Evolutionary conservation across 2,797 vertebrate genomes (phyloP), one percentile per base, ranked within the genome.

Genomic region (Emys orbicularis): DNA sequence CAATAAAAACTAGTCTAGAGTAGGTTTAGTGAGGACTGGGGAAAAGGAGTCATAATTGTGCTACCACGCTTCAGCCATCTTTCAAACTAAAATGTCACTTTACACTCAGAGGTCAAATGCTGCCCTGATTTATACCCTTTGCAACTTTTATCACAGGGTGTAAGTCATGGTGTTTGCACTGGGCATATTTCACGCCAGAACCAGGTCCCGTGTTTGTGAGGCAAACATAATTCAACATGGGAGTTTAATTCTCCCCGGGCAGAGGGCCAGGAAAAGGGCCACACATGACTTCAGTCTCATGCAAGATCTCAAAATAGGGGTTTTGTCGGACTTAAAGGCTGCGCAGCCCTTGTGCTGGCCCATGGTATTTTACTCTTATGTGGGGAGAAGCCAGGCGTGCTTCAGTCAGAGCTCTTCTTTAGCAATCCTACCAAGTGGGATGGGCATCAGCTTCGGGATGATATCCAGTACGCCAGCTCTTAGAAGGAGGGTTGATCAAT

Each of bases 1-100:
- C 96, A 97, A 97, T 98, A 97, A 97, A 98, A 97, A 93, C 83
- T 12, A 92, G 93, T 53, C 94, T 94, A 96, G 95, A 92, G 82
- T 96, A 95, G 96, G 94, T 95, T 97, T 96, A 96, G 90, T 91
- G 97, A 97, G 92, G 94, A 93, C 95, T 90, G 96, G 95, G 96
- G 96, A 95, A 95, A 21, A 95, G 85, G 90, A 93, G 81, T 91
- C 93, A 96, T 95, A 90, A 92, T 68, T 49, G 94, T 90, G 95
- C 92, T 94, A 90, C 94, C 90, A 90, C 0, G 23, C 86, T 50
- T 81, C 88, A 88, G 93, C 87, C 87, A 93, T 96, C 84, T 92
- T 96, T 96, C 94, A 89, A 94, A 76, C 65, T 68, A 86, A 79
- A 94, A 74, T 91, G 86, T 53, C 94, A 79, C 61, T 80, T 50